Percentiles rank a stretch among this genome's conserved stretches.
phyloP scores from a whole-genome alignment of 2,888 invertebrate species.

The Eupithecia inturbata region DNA sequence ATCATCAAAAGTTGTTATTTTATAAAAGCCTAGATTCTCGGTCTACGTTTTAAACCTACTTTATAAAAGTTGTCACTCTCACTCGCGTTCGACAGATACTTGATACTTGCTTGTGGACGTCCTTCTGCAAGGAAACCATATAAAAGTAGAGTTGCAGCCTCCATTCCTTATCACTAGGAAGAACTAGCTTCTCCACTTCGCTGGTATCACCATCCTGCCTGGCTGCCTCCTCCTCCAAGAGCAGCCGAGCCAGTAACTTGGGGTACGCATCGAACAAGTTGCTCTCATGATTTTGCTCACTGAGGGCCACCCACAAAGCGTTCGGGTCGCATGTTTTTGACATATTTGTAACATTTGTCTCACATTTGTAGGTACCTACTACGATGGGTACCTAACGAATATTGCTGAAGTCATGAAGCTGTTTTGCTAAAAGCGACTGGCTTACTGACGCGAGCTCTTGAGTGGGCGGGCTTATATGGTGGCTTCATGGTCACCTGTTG shows the following conservation, averaged over 20 bases:
- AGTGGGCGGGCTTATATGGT: slow-evolving; percentile 22
- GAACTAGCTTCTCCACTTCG: slow-evolving; percentile 83
- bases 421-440: slow-evolving; percentile 57
- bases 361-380: neutral
- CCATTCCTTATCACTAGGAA: slow-evolving; percentile 89
- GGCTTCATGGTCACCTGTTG: slow-evolving; percentile 42
- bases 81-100: slow-evolving; percentile 31
- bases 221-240: slow-evolving; percentile 79
- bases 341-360: slow-evolving; percentile 58
- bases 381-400: neutral
- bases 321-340: slow-evolving; percentile 69
- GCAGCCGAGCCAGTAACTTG: slow-evolving; percentile 85
- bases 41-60: no score
- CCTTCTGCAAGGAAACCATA: slow-evolving; percentile 86
- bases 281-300: slow-evolving; percentile 77
- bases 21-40: no score
- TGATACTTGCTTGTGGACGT: slow-evolving; percentile 59
- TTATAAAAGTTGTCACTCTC: neutral
- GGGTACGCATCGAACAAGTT: slow-evolving; percentile 88
- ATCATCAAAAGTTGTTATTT: neutral
- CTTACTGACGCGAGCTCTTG: slow-evolving; percentile 56
- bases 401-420: slow-evolving; percentile 37
- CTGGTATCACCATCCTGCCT: slow-evolving; percentile 71
- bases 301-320: slow-evolving; percentile 82
- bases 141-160: slow-evolving; percentile 87